A percentile compares a stretch with the other conserved stretches of the same genome.
phyloP scores from a whole-genome alignment of 2,888 invertebrate species.

The Masnerella sp. region DNA sequence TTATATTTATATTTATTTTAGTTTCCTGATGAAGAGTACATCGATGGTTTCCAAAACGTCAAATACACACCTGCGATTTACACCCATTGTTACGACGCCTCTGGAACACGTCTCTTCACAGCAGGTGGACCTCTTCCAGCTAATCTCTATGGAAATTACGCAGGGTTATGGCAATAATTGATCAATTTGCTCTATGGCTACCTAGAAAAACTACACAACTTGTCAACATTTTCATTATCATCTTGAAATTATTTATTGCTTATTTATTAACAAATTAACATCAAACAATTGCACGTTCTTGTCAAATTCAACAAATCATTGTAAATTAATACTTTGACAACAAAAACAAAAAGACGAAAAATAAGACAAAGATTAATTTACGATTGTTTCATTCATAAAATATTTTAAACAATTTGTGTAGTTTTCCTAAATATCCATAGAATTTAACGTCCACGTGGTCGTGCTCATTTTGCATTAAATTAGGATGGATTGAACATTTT shows the following conservation, averaged over 20 bases:
- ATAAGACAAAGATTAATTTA: neutral
- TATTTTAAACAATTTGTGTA: neutral
- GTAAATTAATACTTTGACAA: too few relatives aligned
- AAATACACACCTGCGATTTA: constrained; percentile 96
- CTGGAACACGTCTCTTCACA: constrained; percentile 93
- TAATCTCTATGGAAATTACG: constrained; percentile 95
- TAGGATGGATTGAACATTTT: constrained; percentile 3
- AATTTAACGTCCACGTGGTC: constrained; percentile 5
- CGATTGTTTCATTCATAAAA: constrained; percentile 2
- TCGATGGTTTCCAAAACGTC: constrained; percentile 89
- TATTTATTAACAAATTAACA: too few relatives aligned
- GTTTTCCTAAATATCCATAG: constrained; percentile 1
- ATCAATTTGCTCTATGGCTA: constrained; percentile 14
- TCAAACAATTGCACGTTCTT: too few relatives aligned
- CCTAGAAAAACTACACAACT: neutral
- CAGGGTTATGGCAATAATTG: constrained; percentile 92
- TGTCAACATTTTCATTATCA: neutral
- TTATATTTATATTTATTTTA: too few relatives aligned
- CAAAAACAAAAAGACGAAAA: too few relatives aligned
- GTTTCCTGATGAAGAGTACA: constrained; percentile 91
- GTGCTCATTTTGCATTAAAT: constrained; percentile 1
- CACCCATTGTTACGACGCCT: constrained; percentile 96
- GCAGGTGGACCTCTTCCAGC: constrained; percentile 97
- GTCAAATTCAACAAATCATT: too few relatives aligned
- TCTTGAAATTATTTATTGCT: constrained; percentile 3